Percentiles rank a stretch among this genome's conserved stretches.
phyloP scores from a whole-genome alignment of 2,113 vertebrate species.

The Mustela lutreola region DNA sequence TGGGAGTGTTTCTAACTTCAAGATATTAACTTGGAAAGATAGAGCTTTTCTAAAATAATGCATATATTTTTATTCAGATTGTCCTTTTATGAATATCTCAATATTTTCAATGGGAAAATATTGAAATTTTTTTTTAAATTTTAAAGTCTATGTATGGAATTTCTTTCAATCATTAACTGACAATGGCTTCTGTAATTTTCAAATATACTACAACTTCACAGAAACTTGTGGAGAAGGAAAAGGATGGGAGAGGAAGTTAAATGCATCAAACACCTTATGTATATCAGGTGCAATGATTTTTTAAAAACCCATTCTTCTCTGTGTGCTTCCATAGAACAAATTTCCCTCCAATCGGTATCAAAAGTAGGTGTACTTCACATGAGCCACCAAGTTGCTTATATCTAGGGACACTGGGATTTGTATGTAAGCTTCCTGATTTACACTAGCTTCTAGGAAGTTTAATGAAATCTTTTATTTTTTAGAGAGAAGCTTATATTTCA shows the following conservation, averaged over 20 bases:
- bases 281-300: background rate
- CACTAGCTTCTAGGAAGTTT: background rate
- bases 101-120: background rate
- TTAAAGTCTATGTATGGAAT: background rate
- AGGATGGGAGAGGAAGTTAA: background rate
- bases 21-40: background rate
- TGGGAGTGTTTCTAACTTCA: background rate
- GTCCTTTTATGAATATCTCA: background rate
- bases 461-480: background rate
- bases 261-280: background rate
- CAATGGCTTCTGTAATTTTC: background rate
- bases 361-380: background rate
- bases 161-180: constrained; percentile 19
- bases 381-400: background rate
- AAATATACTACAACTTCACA: background rate
- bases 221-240: background rate
- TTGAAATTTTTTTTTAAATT: background rate
- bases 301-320: background rate
- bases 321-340: background rate
- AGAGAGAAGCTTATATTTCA: background rate
- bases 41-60: background rate
- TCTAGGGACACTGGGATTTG: background rate
- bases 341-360: background rate
- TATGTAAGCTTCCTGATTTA: constrained; percentile 1
- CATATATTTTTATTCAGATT: background rate